Conservation (phyloP, 2,888 invertebrate genomes). For the Ormyrus pomaceus region DNA sequence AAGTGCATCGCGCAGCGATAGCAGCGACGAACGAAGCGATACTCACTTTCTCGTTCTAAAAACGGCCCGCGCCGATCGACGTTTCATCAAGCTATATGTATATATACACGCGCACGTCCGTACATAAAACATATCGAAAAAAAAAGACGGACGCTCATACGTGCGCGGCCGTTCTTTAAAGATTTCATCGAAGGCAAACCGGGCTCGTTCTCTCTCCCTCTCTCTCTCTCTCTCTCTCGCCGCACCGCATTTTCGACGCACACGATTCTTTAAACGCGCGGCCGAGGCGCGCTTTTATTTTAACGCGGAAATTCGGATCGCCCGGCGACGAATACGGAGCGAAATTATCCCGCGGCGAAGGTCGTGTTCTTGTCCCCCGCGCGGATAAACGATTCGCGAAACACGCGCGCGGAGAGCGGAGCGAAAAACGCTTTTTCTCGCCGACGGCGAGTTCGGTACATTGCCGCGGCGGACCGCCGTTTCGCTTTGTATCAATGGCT, state of each 20-base stretch:
- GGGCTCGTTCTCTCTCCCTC: neutral
- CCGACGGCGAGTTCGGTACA: no score
- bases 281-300: constrained; percentile 11
- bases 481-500: no score
- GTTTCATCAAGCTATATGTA: constrained; percentile 16
- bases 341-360: constrained; percentile 24
- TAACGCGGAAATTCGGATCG: constrained; percentile 10
- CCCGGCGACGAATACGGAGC: neutral
- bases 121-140: constrained; percentile 14
- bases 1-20: no score
- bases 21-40: neutral
- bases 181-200: constrained; percentile 46
- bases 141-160: neutral
- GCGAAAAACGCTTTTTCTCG: no score
- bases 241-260: constrained; percentile 21
- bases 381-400: neutral
- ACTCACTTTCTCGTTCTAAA: constrained; percentile 18
- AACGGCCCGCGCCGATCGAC: constrained; percentile 19
- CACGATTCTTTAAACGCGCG: neutral
- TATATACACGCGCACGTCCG: neutral
- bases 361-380: constrained; percentile 3
- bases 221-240: neutral
- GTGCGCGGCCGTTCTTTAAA: neutral
- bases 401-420: no score
- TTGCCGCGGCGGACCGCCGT: no score